Base-by-base conservation (phyloP, 92 coral and sea anemone genomes). In the Epizoanthus rinbou region DNA sequence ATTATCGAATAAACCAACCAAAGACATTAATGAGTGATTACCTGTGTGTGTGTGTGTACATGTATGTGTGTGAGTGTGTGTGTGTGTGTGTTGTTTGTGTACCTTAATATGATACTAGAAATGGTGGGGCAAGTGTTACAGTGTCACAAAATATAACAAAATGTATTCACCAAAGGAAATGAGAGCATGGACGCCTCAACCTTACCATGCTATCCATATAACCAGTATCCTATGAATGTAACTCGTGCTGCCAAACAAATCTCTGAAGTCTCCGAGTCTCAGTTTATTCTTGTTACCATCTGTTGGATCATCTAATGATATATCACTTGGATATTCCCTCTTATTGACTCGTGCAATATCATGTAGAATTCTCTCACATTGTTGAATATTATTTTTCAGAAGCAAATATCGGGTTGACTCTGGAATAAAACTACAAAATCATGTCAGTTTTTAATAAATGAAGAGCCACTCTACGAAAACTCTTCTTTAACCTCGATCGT, bases 281-380 rank as follows among this genome's bases (percentile, higher is more conserved):
- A 13, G 35, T 16, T 64, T 25, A 35, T 28, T 24, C 41, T 64
- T 25, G 69, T 28, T 24, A 1, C 69, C 69, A 4, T 24, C 8
- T 23, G 41, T 24, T 16, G 39, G 69, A 17, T 64, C 35, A 33
- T 64, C 41, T 9, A 64, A 64, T 8, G 41, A 0, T 4, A 15
- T 15, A 25, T 25, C 41, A 5, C 22, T 35, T 8, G 69, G 69
- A 35, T 64, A 64, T 24, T 64, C 4, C 41, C 6, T 64, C 69
- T 25, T 64, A 64, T 64, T 64, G 33, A 10, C 69, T 35, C 69
- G 69, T 64, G 69, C 69, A 64, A 64, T 64, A 64, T 64, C 69
- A 23, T 33, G 69, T 3, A 64, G 69, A 64, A 64, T 64, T 25
- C 69, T 64, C 6, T 64, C 69, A 15, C 69, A 64, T 33, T 64